Evolutionary conservation across 2,113 vertebrate genomes (phyloP).

Genomic region (Mesocricetus auratus): DNA sequence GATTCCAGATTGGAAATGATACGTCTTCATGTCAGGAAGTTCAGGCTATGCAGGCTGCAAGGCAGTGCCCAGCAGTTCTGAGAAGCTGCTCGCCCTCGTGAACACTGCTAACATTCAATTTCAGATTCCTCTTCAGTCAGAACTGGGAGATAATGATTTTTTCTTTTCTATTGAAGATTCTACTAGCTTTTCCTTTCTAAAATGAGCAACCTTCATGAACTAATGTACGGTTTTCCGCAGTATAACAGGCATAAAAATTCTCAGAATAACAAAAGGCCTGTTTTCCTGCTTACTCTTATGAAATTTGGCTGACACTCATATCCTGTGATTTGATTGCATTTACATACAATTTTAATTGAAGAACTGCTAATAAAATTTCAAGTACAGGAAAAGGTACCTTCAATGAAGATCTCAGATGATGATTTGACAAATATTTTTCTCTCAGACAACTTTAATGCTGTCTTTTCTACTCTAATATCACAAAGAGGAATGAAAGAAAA

Average conservation of each 20-base stretch:
- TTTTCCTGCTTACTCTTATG: constrained; percentile 43
- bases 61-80: neutral
- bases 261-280: constrained; percentile 20
- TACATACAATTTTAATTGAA: constrained; percentile 78
- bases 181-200: neutral
- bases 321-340: constrained; percentile 75
- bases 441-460: neutral
- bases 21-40: neutral
- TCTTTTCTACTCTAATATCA: constrained; percentile 33
- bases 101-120: neutral
- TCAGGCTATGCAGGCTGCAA: neutral
- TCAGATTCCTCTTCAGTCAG: neutral
- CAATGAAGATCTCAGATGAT: constrained; percentile 54
- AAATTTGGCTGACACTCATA: constrained; percentile 38
- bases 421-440: constrained; percentile 52
- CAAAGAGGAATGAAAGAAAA: neutral
- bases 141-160: neutral
- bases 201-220: neutral
- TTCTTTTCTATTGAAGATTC: neutral
- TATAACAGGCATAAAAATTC: constrained; percentile 32
- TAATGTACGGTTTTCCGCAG: neutral
- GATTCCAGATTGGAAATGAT: neutral
- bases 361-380: constrained; percentile 75
- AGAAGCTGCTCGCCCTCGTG: neutral
- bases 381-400: constrained; percentile 62